Base-by-base conservation (phyloP, 35 echinoderm and acorn worm genomes). In the Heliocidaris erythrogramma region DNA sequence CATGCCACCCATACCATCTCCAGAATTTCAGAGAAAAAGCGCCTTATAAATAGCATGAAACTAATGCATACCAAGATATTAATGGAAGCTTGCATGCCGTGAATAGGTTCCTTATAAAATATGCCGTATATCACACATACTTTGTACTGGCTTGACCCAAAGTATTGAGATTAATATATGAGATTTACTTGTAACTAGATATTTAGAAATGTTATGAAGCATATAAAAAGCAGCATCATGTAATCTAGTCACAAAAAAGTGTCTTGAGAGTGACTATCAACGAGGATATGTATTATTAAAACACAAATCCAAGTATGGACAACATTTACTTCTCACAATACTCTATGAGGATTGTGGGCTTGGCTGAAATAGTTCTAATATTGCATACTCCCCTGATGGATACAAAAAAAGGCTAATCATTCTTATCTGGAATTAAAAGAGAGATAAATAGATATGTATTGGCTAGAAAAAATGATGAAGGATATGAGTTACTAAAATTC, bases 11-110 rank as follows among this genome's bases (percentile, higher is more conserved):
- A 56, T 56, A 56, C 52, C 52, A 56, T 56, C 14, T 56, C 52
- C 52, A 13, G 5, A 56, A 56, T 10, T 56, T 56, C 14, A 56
- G 52, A 56, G 11, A 14, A 56, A 56, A 56, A 11, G 52, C 13
- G 52, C 13, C 52, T 56, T 56, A 14, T 56, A 42, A 42, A 42
- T 3, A 12, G 10, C 52, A 56, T 56, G 52, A 42, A 42, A 42
- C 35, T 60, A 60, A 60, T 12, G 18, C 18, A 60, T 14, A 21
- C 14, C 65, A 27, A n/a, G 65, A 78, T 2, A 78, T 27, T 24
- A 78, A 78, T 78, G 65, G 65, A 78, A 78, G 65, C 65, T 78
- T 78, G 65, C 8, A 78, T 78, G 65, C 65, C 65, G 65, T 78
- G 65, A 21, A 4, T 78, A 78, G 65, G 65, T 78, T 18, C 21